phyloP scores from a whole-genome alignment of 2,888 invertebrate genomes.

The Limnephilus lunatus region DNA sequence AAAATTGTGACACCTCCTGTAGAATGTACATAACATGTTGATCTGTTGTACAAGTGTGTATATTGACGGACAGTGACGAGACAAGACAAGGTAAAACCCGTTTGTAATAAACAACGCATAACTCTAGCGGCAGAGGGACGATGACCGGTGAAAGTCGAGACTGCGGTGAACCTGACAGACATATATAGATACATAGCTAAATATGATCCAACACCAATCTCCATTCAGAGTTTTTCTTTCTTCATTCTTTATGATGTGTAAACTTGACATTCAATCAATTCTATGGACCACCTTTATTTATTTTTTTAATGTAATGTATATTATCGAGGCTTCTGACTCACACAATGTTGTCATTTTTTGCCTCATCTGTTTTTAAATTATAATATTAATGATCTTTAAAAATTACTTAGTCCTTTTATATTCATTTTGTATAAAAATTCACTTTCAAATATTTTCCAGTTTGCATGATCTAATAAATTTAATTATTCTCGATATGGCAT shows the following conservation, averaged over 20 bases:
- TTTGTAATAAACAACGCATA: not conserved
- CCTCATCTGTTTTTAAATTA: no score
- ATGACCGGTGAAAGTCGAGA: not conserved
- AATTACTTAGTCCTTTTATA: no score
- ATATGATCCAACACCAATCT: not conserved
- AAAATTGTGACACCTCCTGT: not conserved
- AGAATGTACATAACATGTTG: not conserved
- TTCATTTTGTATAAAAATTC: no score
- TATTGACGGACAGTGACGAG: not conserved
- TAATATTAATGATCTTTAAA: no score
- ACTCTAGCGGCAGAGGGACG: not conserved
- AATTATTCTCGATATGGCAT: no score
- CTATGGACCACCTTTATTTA: not conserved
- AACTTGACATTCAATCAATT: not conserved
- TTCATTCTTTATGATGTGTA: not conserved
- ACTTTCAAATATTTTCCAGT: no score
- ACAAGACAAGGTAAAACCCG: not conserved
- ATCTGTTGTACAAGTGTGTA: not conserved
- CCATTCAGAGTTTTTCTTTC: not conserved
- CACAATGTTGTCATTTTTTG: no score
- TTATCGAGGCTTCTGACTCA: no score
- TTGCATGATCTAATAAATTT: no score
- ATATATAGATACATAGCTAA: not conserved
- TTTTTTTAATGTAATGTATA: no score
- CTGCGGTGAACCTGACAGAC: not conserved